Conservation (phyloP, 2,797 vertebrate genomes). For the Bovichtus diacanthus region DNA sequence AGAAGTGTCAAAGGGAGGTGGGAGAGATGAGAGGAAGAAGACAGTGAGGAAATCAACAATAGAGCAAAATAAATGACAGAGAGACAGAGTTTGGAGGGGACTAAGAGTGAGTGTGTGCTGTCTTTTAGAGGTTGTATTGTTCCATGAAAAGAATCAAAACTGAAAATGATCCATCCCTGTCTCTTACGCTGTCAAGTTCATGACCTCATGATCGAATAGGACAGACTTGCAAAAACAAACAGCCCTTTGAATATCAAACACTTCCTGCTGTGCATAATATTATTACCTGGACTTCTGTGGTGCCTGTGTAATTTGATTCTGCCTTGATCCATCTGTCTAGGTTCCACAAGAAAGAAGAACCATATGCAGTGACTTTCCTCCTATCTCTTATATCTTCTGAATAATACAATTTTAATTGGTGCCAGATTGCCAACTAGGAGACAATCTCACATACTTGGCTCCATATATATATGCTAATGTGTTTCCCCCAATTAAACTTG, state of each 20-base stretch:
- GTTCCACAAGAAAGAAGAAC: slow-evolving; percentile 21
- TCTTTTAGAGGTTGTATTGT: slow-evolving; percentile 13
- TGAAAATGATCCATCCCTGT: slow-evolving; percentile 8
- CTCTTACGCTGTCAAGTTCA: not conserved
- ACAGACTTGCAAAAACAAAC: slow-evolving; percentile 38
- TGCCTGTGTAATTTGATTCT: slow-evolving; percentile 44
- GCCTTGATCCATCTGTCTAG: slow-evolving; percentile 49
- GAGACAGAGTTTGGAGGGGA: not conserved
- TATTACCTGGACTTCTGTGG: slow-evolving; percentile 26
- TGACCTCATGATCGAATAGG: slow-evolving; percentile 27
- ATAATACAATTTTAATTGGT: slow-evolving; percentile 24
- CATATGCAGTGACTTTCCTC: slow-evolving; percentile 24
- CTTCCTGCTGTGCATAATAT: slow-evolving; percentile 44
- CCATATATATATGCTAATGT: not conserved
- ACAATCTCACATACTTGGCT: not conserved
- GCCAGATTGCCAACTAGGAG: slow-evolving; percentile 10
- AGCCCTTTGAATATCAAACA: slow-evolving; percentile 62
- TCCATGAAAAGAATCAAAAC: not conserved
- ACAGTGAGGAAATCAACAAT: not conserved
- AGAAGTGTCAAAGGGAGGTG: not conserved
- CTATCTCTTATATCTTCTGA: not conserved
- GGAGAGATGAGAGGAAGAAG: not conserved
- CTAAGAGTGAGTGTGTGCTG: not conserved
- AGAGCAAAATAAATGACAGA: not conserved
- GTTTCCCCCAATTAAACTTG: not conserved